These are phyloP conservation scores for Auanema freiburgensis DNA, from an alignment of 2,888 invertebrate species.

Conservation along the genomic window DNA sequence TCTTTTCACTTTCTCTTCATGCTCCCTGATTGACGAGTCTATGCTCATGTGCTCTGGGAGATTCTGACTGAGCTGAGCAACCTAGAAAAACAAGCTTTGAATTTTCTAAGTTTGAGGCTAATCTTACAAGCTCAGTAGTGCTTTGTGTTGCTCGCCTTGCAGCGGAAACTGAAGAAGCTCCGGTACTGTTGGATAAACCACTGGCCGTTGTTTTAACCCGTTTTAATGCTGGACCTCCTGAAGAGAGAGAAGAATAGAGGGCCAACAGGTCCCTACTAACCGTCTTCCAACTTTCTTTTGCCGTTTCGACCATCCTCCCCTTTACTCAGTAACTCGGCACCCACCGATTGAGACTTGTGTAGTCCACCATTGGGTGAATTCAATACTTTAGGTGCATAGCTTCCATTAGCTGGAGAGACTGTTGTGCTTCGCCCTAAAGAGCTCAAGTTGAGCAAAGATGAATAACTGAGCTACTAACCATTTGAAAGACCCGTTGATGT, in stretches of 20 bases:
- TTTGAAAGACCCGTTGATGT: constrained; percentile 40
- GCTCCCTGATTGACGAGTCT: constrained; percentile 39
- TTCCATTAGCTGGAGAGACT: constrained; percentile 47
- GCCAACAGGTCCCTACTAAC: background rate
- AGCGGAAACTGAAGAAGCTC: constrained; percentile 30
- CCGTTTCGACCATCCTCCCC: constrained; percentile 36
- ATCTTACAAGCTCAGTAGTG: constrained; percentile 32
- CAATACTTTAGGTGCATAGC: constrained; percentile 39
- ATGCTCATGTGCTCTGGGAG: constrained; percentile 50
- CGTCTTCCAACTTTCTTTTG: constrained; percentile 39
- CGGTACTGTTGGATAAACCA: constrained; percentile 14
- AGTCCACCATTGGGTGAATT: constrained; percentile 32
- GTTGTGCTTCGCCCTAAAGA: constrained; percentile 27
- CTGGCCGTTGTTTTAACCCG: constrained; percentile 43
- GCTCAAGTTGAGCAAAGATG: background rate
- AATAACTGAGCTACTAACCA: constrained; percentile 11
- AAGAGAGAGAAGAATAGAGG: constrained; percentile 3
- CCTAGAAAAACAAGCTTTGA: constrained; percentile 12
- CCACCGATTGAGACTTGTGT: constrained; percentile 49
- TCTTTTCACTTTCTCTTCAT: constrained; percentile 43
- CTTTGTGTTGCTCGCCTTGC: constrained; percentile 37
- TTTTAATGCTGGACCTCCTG: constrained; percentile 27
- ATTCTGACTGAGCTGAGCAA: constrained; percentile 54
- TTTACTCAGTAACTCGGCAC: constrained; percentile 33
- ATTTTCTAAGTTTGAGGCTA: background rate